phyloP scores from a whole-genome alignment of 1,140 invertebrate species.

The Drosophila funebris region DNA sequence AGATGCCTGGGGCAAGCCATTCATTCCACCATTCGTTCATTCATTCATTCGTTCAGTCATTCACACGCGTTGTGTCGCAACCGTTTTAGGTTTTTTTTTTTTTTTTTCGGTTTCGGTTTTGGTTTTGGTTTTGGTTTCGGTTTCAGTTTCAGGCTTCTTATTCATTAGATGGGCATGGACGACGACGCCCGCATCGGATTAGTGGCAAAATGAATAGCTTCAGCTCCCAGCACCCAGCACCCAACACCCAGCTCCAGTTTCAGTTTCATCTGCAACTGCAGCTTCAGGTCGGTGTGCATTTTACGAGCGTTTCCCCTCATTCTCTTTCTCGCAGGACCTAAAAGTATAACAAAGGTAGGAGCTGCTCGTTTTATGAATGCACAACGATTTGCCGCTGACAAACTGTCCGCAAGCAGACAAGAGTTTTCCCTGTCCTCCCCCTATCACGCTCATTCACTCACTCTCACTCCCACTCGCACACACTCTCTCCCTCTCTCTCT shows the following conservation, averaged over 20 bases:
- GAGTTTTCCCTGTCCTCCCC: neutral
- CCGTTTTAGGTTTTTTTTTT: neutral
- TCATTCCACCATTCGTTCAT: conserved; percentile 6
- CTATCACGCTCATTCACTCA: neutral
- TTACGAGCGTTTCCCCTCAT: conserved; percentile 16
- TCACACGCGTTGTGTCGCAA: conserved; percentile 36
- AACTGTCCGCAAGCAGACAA: conserved; percentile 4
- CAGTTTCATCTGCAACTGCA: neutral
- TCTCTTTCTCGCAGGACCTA: neutral
- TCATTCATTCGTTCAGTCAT: conserved; percentile 30
- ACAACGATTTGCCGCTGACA: conserved; percentile 35
- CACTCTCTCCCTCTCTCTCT: neutral
- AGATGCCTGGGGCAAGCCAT: conserved; percentile 28
- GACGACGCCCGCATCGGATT: conserved; percentile 42
- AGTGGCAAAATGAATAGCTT: conserved; percentile 43
- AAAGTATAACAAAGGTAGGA: conserved; percentile 26
- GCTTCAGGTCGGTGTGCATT: conserved; percentile 16
- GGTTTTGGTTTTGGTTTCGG: conserved; percentile 1
- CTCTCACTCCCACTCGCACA: too few species aligned
- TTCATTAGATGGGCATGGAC: conserved; percentile 40
- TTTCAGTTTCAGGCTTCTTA: conserved; percentile 40
- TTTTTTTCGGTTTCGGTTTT: neutral
- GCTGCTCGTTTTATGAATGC: conserved; percentile 24
- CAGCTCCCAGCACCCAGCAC: neutral
- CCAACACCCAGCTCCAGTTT: neutral